A percentile compares a stretch with the other conserved stretches of the same genome.
Conservation (phyloP, 2,888 invertebrate genomes). For the Trichogramma evanescens region DNA sequence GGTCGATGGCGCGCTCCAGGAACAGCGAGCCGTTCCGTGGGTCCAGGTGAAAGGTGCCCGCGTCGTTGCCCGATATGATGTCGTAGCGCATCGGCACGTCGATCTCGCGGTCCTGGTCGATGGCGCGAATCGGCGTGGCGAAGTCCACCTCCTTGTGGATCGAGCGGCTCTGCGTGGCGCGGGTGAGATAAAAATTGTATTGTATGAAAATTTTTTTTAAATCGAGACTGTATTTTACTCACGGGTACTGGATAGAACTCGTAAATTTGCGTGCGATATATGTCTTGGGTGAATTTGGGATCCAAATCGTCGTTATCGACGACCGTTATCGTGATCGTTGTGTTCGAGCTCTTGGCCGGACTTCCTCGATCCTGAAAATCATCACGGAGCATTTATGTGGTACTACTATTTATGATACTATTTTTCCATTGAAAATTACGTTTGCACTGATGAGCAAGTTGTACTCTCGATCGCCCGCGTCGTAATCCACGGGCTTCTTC, state of each 20-base stretch:
- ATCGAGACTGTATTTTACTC: constrained; percentile 38
- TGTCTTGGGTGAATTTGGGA: constrained; percentile 73
- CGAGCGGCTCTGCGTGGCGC: constrained; percentile 30
- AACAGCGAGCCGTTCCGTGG: constrained; percentile 68
- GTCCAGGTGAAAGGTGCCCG: constrained; percentile 68
- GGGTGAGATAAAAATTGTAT: background rate
- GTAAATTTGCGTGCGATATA: constrained; percentile 72
- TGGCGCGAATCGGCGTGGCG: constrained; percentile 66
- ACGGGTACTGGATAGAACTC: constrained; percentile 77
- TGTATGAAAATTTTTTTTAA: constrained; percentile 4
- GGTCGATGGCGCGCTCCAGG: constrained; percentile 72
- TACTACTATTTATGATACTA: background rate
- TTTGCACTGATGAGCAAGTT: constrained; percentile 68
- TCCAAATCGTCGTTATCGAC: constrained; percentile 75
- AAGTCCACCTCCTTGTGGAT: constrained; percentile 67
- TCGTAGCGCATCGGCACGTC: constrained; percentile 70
- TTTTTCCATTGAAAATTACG: constrained; percentile 48
- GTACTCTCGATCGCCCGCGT: constrained; percentile 72
- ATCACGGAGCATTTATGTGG: background rate
- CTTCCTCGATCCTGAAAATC: constrained; percentile 69
- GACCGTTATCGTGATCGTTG: constrained; percentile 65
- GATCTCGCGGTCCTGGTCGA: constrained; percentile 72
- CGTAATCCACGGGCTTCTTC: constrained; percentile 69
- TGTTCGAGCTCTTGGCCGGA: constrained; percentile 66
- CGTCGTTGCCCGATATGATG: constrained; percentile 73